These are phyloP conservation scores for Macrotus californicus DNA, from an alignment of 2,113 vertebrate species.

Conservation along the genomic window DNA sequence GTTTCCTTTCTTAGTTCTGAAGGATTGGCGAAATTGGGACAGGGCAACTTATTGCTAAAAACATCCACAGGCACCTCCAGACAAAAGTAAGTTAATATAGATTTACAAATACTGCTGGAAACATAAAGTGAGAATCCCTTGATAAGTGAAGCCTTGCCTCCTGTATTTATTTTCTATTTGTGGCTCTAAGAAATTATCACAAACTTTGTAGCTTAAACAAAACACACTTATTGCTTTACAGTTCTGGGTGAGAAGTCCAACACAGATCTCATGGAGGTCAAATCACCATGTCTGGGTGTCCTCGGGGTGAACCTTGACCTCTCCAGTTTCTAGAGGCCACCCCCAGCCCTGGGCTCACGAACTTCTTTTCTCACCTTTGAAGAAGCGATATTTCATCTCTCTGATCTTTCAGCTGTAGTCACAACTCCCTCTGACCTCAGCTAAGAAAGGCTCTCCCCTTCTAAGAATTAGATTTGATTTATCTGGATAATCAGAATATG, in stretches of 20 bases:
- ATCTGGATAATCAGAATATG: not conserved
- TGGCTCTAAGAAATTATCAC: not conserved
- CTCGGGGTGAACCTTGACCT: not conserved
- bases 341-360: not conserved
- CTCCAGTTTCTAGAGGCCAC: not conserved
- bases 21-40: not conserved
- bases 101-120: not conserved
- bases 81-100: not conserved
- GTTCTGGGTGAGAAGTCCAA: not conserved
- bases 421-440: not conserved
- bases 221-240: not conserved
- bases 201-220: not conserved
- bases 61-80: not conserved
- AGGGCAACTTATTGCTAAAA: not conserved
- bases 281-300: not conserved
- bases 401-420: not conserved
- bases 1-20: not conserved
- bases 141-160: not conserved
- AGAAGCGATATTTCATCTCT: rapidly evolving
- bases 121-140: not conserved
- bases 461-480: not conserved
- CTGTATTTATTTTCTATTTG: not conserved
- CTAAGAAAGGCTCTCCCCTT: not conserved
- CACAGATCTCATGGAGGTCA: not conserved
- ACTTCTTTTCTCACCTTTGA: not conserved